Conservation (phyloP, 2,888 invertebrate genomes). For the Trissoscelio sp. region DNA sequence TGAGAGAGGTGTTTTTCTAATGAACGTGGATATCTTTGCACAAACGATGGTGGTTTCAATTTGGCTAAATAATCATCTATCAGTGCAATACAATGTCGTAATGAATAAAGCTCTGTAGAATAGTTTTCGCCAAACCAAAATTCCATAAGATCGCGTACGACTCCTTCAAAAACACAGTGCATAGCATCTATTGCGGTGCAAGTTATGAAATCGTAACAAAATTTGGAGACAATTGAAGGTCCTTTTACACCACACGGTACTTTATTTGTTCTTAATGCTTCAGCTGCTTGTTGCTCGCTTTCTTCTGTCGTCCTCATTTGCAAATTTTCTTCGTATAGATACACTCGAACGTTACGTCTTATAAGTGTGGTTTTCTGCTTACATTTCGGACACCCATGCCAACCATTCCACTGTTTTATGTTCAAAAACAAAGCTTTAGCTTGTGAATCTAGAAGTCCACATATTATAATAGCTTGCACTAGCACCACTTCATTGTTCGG, state of each 20-base stretch:
- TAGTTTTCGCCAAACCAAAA: slow-evolving; percentile 8
- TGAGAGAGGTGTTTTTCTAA: slow-evolving; percentile 56
- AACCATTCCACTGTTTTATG: slow-evolving; percentile 60
- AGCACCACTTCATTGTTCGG: background rate
- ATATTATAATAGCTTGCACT: slow-evolving; percentile 26
- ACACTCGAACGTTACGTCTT: background rate
- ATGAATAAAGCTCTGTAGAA: slow-evolving; percentile 24
- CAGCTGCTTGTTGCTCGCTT: background rate
- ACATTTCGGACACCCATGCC: slow-evolving; percentile 31
- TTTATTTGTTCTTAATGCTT: background rate
- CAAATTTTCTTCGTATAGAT: slow-evolving; percentile 1
- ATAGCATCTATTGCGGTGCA: slow-evolving; percentile 18
- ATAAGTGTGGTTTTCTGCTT: background rate
- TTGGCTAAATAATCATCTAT: slow-evolving; percentile 14
- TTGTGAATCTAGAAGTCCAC: slow-evolving; percentile 53
- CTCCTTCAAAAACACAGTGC: slow-evolving; percentile 19
- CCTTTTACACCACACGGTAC: background rate
- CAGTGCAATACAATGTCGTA: slow-evolving; percentile 15
- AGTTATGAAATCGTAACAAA: slow-evolving; percentile 13
- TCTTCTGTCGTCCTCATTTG: slow-evolving; percentile 5
- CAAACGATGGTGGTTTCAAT: slow-evolving; percentile 52
- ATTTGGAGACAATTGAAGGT: background rate
- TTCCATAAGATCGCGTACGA: background rate
- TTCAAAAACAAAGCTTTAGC: slow-evolving; percentile 62
- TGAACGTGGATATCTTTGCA: slow-evolving; percentile 57